Evolutionary conservation across 2,888 invertebrate genomes (phyloP).

Genomic region (Linhomoeus sp.): DNA sequence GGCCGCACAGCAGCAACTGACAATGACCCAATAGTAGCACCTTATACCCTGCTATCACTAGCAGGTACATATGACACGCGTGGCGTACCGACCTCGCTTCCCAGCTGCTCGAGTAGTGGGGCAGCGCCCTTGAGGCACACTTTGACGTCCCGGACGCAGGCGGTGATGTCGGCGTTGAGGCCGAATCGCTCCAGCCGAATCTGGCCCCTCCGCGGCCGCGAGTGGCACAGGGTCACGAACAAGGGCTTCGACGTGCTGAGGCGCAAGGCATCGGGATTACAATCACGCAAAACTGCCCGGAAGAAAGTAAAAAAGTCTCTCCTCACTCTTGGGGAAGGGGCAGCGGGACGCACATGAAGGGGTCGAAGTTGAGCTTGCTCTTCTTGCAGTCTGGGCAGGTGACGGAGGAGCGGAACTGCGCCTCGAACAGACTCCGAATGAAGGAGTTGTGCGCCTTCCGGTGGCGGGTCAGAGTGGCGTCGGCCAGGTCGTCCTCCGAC

Average conservation of each 20-base stretch:
- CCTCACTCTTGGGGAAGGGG: constrained; percentile 77
- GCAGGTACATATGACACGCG: neutral
- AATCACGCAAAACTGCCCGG: no score
- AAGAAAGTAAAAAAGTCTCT: no score
- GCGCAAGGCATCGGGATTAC: neutral
- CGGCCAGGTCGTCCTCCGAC: constrained; percentile 72
- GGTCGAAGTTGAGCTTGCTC: constrained; percentile 88
- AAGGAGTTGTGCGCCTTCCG: constrained; percentile 78
- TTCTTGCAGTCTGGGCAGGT: constrained; percentile 81
- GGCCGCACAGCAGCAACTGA: neutral
- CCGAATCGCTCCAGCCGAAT: constrained; percentile 3
- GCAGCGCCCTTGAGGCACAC: constrained; percentile 1
- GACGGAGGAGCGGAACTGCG: constrained; percentile 74
- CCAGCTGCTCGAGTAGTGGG: no score
- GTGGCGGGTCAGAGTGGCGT: constrained; percentile 73
- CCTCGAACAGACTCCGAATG: constrained; percentile 83
- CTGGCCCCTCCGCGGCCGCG: neutral
- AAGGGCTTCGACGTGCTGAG: constrained; percentile 5
- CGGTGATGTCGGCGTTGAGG: constrained; percentile 6
- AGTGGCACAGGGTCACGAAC: constrained; percentile 6
- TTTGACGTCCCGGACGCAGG: constrained; percentile 5
- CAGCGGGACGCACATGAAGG: constrained; percentile 83
- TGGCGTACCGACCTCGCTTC: no score
- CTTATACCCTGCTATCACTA: neutral
- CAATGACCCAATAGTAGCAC: neutral